phyloP scores from a whole-genome alignment of 1,140 invertebrate species.

The Cydia pomonella region DNA sequence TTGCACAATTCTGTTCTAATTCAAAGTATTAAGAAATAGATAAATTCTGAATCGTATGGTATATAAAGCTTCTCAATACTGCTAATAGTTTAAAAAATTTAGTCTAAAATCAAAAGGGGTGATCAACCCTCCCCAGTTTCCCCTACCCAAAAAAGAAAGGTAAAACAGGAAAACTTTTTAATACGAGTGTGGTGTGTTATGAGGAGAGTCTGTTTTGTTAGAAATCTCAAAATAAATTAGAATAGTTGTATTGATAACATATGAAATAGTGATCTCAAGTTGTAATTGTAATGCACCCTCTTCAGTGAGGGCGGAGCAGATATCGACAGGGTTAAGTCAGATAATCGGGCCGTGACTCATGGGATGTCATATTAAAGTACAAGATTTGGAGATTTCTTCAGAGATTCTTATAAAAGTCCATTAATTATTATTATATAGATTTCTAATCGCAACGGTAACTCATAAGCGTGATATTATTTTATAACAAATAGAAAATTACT shows the following conservation, averaged over 20 bases:
- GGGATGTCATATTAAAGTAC: neutral
- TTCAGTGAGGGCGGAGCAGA: neutral
- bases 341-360: constrained; percentile 19
- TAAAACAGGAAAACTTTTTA: no score
- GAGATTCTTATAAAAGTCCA: constrained; percentile 6
- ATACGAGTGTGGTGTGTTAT: no score
- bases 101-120: no score
- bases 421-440: neutral
- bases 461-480: no score
- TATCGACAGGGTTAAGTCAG: constrained; percentile 24
- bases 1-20: no score
- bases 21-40: no score
- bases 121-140: no score
- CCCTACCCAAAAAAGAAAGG: no score
- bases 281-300: constrained; percentile 30
- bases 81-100: no score
- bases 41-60: no score
- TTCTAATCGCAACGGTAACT: neutral
- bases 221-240: neutral
- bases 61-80: no score
- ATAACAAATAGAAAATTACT: no score
- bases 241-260: neutral
- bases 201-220: constrained; percentile 22
- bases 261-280: neutral
- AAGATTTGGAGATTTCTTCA: neutral